Conservation (phyloP, 2,113 vertebrate genomes). For the Parotia lawesii region DNA sequence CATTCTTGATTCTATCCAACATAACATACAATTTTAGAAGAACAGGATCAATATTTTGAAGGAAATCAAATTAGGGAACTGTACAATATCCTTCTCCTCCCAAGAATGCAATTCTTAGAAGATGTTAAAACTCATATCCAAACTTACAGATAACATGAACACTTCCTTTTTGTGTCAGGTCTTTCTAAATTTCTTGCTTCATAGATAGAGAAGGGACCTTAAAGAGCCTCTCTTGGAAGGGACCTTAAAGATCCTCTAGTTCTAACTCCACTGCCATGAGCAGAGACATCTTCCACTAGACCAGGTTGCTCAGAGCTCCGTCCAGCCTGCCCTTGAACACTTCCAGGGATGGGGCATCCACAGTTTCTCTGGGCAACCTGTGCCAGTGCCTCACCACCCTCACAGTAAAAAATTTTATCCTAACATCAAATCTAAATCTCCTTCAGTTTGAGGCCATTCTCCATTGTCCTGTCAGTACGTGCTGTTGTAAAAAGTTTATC, state of each 20-base stretch:
- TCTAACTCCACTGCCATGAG: not conserved
- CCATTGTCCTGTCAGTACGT: not conserved
- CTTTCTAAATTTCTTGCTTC: not conserved
- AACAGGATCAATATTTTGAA: not conserved
- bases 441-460: not conserved
- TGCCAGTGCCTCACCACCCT: not conserved
- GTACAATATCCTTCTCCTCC: fast-evolving
- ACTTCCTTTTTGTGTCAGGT: not conserved
- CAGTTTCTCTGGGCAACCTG: not conserved
- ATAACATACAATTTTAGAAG: not conserved
- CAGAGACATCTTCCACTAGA: not conserved
- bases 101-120: not conserved
- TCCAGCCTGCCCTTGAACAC: not conserved
- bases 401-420: not conserved
- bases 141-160: not conserved
- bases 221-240: not conserved
- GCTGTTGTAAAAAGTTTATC: not conserved
- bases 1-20: not conserved
- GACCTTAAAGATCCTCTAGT: not conserved
- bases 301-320: not conserved
- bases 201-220: not conserved
- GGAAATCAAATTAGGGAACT: not conserved
- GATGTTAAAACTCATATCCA: not conserved
- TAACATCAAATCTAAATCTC: not conserved
- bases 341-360: not conserved